Base-by-base conservation (phyloP, 2,113 vertebrate species). In the Upupa epops region DNA sequence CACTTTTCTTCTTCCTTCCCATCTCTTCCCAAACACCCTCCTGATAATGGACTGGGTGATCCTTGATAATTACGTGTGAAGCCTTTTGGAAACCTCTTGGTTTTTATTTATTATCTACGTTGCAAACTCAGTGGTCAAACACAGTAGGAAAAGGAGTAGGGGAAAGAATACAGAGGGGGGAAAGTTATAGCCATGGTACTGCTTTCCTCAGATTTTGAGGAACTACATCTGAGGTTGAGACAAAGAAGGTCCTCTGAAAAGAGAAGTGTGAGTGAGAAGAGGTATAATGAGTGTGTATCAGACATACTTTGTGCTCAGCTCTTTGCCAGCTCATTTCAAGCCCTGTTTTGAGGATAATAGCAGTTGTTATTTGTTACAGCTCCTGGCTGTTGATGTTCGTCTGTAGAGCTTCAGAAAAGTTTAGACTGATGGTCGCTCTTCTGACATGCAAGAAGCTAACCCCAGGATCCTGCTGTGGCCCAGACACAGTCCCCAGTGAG, bases 1-100 rank as follows among this genome's bases (percentile, higher is more conserved):
- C 77, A 78, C 32, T 81, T 36, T 26, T 66, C 61, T 75, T 72
- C 92, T 96, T 92, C 93, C 42, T 86, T 94, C 95, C 69, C n/a
- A 28, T 70, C 1, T 3, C 40, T 86, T 87, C n/a, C 29, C 49
- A 46, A 71, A 73, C 42, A 77, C 17, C 51, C 6, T 92, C 8
- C 56, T 55, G 37, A 21, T 76, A 82, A 95, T 70, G 82, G 90
- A 89, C 28, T 92, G 88, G 55, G 37, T 93, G 92, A 90, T 96
- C 92, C 86, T 80, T 63, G 76, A 75, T 69, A 95, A 89, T 48
- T 87, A 40, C 72, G 69, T 45, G 40, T 60, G 32, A 87, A 95
- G n/a, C 86, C 4, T 52, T 81, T 42, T 31, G 26, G 32, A 65
- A 84, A 60, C 19, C 11, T 22, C 34, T 40, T 79, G 65, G 5